Conservation (phyloP, 2,797 vertebrate species). For the Glossophaga mutica region DNA sequence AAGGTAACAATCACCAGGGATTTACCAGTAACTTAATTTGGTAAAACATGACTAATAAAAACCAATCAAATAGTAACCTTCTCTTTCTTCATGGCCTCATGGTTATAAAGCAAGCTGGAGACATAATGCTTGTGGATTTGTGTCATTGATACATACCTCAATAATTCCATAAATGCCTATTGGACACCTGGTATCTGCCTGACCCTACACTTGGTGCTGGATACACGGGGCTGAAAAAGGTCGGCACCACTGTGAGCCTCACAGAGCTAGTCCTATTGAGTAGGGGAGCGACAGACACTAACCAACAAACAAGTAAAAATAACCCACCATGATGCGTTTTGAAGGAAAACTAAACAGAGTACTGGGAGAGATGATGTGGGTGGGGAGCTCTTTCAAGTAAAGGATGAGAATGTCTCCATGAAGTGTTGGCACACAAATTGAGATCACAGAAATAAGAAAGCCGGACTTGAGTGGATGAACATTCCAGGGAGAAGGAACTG, state of each 20-base stretch:
- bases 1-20: background rate
- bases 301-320: background rate
- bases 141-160: background rate
- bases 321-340: background rate
- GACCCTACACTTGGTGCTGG: background rate
- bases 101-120: background rate
- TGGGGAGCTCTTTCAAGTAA: background rate
- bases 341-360: background rate
- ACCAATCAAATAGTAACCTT: background rate
- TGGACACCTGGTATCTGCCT: background rate
- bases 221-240: background rate
- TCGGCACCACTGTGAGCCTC: no score
- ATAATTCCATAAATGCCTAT: background rate
- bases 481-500: background rate
- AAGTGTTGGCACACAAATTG: background rate
- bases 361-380: background rate
- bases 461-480: background rate
- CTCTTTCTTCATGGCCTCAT: background rate
- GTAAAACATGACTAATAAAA: background rate
- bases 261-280: background rate
- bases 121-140: background rate
- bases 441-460: background rate
- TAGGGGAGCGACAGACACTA: background rate
- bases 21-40: background rate
- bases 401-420: background rate